Percentiles rank a stretch among this genome's conserved stretches.
These are phyloP conservation scores for Brienomyrus brachyistius DNA, from an alignment of 2,113 vertebrate species.

Conservation along the genomic window DNA sequence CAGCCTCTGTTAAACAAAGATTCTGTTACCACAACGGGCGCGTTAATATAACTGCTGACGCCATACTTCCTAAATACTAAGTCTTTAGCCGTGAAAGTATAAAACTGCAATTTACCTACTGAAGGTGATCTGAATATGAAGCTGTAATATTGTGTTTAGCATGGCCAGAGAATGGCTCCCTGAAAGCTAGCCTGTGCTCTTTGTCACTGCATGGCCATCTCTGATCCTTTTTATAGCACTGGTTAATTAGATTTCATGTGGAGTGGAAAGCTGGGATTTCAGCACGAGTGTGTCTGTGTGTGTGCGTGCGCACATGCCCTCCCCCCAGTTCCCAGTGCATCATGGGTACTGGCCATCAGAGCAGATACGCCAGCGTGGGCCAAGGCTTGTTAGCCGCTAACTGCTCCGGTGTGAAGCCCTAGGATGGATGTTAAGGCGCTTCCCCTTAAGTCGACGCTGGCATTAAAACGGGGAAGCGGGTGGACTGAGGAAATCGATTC, in stretches of 20 bases:
- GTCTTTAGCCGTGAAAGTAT: not conserved
- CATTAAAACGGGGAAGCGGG: not conserved
- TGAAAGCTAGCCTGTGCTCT: not conserved
- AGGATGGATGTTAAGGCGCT: not conserved
- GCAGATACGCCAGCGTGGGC: not conserved
- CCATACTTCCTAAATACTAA: not conserved
- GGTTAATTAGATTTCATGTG: not conserved
- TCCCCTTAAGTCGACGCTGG: not conserved
- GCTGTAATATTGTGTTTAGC: not conserved
- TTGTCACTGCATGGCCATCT: not conserved
- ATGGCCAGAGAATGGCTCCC: not conserved
- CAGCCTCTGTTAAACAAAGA: not conserved
- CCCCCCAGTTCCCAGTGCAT: not conserved
- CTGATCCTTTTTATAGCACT: not conserved
- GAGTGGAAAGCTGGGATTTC: not conserved
- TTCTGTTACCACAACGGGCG: not conserved
- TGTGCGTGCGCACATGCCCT: not conserved
- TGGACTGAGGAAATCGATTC: not conserved
- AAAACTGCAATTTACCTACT: not conserved
- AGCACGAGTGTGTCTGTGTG: not conserved
- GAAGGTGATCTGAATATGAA: not conserved
- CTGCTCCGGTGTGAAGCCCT: not conserved
- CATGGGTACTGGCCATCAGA: not conserved
- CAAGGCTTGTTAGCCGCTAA: not conserved
- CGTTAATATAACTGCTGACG: not conserved